Evolutionary conservation across 2,888 invertebrate species (phyloP).

Genomic region (Ophioninae sp.): DNA sequence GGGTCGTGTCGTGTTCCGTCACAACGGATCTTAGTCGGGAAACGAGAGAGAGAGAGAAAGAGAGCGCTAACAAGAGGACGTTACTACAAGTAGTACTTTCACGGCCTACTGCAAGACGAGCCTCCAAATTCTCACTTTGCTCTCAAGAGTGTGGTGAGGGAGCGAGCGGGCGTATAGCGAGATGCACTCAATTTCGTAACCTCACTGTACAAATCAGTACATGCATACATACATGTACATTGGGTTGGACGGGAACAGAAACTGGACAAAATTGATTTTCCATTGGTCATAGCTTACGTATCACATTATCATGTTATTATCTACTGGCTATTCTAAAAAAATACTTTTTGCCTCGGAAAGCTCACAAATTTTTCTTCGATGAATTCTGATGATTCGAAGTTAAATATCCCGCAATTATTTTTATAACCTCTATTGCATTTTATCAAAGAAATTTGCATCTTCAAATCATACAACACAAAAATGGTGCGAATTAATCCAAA

Average conservation of each 20-base stretch:
- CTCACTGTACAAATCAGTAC: neutral
- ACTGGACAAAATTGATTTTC: neutral
- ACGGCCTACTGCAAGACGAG: slow-evolving; percentile 46
- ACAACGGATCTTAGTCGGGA: slow-evolving; percentile 11
- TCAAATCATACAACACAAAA: neutral
- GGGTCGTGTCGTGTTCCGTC: neutral
- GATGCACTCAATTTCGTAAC: slow-evolving; percentile 41
- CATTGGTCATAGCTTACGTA: no score
- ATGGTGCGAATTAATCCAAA: neutral
- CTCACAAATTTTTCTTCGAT: neutral
- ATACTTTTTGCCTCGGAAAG: no score
- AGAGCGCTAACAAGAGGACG: slow-evolving; percentile 17
- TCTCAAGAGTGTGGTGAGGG: neutral
- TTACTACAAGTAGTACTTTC: slow-evolving; percentile 55
- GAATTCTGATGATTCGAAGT: neutral
- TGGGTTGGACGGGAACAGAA: neutral
- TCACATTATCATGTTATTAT: no score
- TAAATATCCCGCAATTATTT: neutral
- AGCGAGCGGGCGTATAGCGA: neutral
- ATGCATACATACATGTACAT: neutral
- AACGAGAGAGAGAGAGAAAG: slow-evolving; percentile 26
- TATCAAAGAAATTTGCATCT: neutral
- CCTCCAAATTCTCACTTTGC: slow-evolving; percentile 60
- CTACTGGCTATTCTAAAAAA: no score
- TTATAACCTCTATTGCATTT: neutral